Conservation (phyloP, 2,888 invertebrate species). For the Brachylomia viminalis region DNA sequence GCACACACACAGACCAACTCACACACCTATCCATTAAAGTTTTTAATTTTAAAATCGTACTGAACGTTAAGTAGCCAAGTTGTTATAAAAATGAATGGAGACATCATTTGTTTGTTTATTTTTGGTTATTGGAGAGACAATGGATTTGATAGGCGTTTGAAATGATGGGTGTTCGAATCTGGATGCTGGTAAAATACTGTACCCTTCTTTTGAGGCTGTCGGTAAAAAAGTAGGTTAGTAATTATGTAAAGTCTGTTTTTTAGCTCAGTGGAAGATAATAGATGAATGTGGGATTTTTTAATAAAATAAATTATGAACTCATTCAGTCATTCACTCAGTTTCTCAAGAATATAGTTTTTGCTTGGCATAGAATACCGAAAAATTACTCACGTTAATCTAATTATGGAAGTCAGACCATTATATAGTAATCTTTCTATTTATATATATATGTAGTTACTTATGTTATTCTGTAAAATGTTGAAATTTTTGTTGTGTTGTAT, state of each 20-base stretch:
- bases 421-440: too few species aligned
- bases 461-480: too few species aligned
- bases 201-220: background rate
- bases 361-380: too few species aligned
- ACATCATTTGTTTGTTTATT: slow-evolving; percentile 37
- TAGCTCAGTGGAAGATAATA: too few species aligned
- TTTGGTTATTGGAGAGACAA: slow-evolving; percentile 19
- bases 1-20: slow-evolving; percentile 51
- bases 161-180: background rate
- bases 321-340: too few species aligned
- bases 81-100: slow-evolving; percentile 64
- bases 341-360: too few species aligned
- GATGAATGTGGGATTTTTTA: too few species aligned
- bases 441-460: too few species aligned
- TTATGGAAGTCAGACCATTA: too few species aligned
- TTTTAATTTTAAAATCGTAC: slow-evolving; percentile 88
- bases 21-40: slow-evolving; percentile 69
- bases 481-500: too few species aligned
- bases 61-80: slow-evolving; percentile 72
- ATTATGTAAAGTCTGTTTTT: background rate
- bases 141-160: background rate
- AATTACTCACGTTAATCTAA: too few species aligned
- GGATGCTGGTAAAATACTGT: background rate
- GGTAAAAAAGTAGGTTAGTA: background rate
- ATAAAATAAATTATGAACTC: too few species aligned